Conservation (phyloP, 2,113 vertebrate species). For the Solea solea region DNA sequence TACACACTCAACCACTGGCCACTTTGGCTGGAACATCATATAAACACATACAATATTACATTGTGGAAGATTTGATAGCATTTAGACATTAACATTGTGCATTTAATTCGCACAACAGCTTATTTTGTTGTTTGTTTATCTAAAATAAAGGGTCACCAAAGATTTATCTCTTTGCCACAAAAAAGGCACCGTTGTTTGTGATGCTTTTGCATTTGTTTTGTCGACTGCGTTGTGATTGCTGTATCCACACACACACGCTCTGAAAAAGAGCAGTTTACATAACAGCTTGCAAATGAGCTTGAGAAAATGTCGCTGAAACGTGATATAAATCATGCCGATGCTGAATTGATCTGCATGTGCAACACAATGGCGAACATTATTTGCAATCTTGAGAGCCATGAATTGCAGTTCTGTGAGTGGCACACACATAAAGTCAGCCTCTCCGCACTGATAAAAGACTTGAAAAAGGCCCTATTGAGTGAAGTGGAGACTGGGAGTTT, state of each 20-base stretch:
- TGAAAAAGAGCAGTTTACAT: background rate
- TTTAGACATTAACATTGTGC: constrained; percentile 13
- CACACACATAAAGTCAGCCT: constrained; percentile 73
- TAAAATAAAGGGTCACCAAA: too few species aligned
- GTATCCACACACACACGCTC: too few species aligned
- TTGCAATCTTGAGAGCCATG: constrained; percentile 48
- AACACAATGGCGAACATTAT: constrained; percentile 52
- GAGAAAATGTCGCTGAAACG: constrained; percentile 16
- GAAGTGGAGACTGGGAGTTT: constrained; percentile 79
- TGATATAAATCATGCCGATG: constrained; percentile 45
- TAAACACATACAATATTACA: constrained; percentile 43
- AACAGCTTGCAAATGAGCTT: background rate
- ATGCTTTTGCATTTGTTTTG: too few species aligned
- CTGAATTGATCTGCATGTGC: constrained; percentile 32
- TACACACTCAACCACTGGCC: constrained; percentile 45
- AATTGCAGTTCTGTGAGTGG: constrained; percentile 50
- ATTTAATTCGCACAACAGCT: background rate
- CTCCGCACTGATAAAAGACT: constrained; percentile 68
- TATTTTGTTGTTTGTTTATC: background rate
- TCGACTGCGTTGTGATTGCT: too few species aligned
- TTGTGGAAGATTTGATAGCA: constrained; percentile 22
- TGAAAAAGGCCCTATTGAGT: constrained; percentile 80
- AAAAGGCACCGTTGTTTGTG: too few species aligned
- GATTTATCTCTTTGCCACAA: too few species aligned
- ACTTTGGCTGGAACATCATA: constrained; percentile 28